Percentiles rank a stretch among this genome's conserved stretches.
phyloP scores from a whole-genome alignment of 2,888 invertebrate genomes.

The Drosophila anceps region DNA sequence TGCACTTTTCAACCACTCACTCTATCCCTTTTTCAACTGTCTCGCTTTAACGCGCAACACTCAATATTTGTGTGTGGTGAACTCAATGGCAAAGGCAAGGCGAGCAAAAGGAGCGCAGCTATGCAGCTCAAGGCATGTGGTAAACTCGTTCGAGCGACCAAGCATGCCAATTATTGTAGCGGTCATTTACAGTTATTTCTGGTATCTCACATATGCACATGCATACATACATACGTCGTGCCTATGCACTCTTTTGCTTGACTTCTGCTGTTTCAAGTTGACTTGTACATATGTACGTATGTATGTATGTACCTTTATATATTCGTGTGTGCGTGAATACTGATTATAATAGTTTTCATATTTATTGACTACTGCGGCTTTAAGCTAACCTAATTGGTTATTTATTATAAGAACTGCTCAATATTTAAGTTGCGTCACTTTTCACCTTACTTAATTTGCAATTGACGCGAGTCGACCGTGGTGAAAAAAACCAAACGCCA shows the following conservation, averaged over 20 bases:
- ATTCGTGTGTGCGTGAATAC: not conserved
- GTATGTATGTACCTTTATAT: not conserved
- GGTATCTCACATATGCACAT: not conserved
- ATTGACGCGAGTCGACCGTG: too few relatives aligned
- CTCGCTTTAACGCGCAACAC: not conserved
- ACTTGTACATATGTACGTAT: not conserved
- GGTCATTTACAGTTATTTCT: conserved; percentile 3
- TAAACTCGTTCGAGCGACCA: not conserved
- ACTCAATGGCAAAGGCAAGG: too few relatives aligned
- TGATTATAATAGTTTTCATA: not conserved
- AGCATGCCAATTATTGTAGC: conserved; percentile 9
- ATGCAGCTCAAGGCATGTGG: conserved; percentile 3
- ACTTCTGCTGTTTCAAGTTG: not conserved
- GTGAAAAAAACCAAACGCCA: not conserved
- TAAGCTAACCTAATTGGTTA: not conserved
- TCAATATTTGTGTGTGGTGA: not conserved
- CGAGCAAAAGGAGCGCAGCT: not conserved
- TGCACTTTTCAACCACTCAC: not conserved
- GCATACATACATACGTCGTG: not conserved
- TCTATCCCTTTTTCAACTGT: not conserved
- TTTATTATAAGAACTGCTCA: not conserved
- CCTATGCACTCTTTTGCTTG: not conserved
- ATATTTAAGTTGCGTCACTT: not conserved
- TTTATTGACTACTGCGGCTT: not conserved
- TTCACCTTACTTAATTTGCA: not conserved